Evolutionary conservation across 2,888 invertebrate genomes (phyloP).

Genomic region (Sinodicranocentrus sp.): DNA sequence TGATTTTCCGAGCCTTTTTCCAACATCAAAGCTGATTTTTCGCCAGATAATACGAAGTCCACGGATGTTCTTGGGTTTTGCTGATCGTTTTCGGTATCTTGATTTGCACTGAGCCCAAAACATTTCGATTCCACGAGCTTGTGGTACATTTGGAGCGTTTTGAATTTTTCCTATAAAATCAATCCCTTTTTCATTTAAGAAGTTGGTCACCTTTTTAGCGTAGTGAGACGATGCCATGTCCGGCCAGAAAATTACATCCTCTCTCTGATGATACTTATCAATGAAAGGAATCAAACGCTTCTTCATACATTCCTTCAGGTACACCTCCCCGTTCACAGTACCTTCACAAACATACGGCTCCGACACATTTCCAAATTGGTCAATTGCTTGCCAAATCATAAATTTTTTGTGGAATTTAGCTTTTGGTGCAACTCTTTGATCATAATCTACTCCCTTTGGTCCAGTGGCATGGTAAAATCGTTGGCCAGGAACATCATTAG

Average conservation of each 20-base stretch:
- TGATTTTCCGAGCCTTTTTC: background rate
- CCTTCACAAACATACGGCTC: conserved; percentile 34
- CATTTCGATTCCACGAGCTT: conserved; percentile 46
- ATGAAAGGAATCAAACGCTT: conserved; percentile 52
- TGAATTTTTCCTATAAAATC: conserved; percentile 36
- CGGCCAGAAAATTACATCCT: conserved; percentile 64
- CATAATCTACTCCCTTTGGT: background rate
- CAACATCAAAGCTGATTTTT: background rate
- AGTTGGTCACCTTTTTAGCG: background rate
- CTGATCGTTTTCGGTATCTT: conserved; percentile 27
- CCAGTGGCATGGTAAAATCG: background rate
- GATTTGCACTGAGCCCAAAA: conserved; percentile 60
- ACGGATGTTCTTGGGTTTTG: conserved; percentile 17
- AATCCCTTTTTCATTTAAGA: background rate
- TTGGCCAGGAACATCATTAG: background rate
- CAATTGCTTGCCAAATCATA: conserved; percentile 19
- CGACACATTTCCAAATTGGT: conserved; percentile 51
- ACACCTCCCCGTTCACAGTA: conserved; percentile 34
- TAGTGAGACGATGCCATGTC: conserved; percentile 50
- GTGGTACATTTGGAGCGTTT: conserved; percentile 60
- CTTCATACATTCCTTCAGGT: conserved; percentile 53
- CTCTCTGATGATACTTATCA: too few species aligned
- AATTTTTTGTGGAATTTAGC: background rate
- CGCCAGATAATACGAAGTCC: conserved; percentile 17
- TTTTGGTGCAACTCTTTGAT: background rate